Conservation (phyloP, 2,113 vertebrate species). For the Gavialis gangeticus region DNA sequence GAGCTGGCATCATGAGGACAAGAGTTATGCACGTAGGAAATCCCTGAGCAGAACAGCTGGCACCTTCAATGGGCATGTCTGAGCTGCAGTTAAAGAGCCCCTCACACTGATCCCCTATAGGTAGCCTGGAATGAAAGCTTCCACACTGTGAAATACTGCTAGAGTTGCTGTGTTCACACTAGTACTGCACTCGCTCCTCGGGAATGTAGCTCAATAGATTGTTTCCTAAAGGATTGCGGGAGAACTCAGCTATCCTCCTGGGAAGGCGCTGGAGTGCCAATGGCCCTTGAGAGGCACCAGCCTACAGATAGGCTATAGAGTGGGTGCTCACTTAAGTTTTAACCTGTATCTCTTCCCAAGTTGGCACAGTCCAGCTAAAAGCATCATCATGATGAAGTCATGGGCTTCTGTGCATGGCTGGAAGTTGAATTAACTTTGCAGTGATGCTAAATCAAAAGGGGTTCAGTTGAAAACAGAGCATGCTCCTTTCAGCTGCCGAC, state of each 20-base stretch:
- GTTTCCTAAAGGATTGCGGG: background rate
- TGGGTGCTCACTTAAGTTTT: background rate
- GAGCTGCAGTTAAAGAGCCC: background rate
- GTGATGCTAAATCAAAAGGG: background rate
- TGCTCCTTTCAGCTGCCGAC: background rate
- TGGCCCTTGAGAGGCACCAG: background rate
- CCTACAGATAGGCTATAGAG: background rate
- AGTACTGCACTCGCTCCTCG: background rate
- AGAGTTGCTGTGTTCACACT: background rate
- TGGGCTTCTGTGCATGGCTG: background rate
- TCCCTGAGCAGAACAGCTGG: background rate
- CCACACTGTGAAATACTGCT: background rate
- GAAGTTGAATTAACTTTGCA: background rate
- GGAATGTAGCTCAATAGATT: background rate
- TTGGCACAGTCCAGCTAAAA: background rate
- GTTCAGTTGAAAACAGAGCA: background rate
- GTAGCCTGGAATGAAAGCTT: background rate
- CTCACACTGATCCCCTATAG: background rate
- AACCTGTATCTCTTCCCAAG: background rate
- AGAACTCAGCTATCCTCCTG: background rate
- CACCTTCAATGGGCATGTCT: background rate
- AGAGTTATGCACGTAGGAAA: background rate
- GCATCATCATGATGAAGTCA: background rate
- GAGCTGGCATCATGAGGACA: background rate
- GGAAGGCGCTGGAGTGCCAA: background rate